Conservation (phyloP, 1,140 invertebrate genomes). For the Drosophila nannoptera region DNA sequence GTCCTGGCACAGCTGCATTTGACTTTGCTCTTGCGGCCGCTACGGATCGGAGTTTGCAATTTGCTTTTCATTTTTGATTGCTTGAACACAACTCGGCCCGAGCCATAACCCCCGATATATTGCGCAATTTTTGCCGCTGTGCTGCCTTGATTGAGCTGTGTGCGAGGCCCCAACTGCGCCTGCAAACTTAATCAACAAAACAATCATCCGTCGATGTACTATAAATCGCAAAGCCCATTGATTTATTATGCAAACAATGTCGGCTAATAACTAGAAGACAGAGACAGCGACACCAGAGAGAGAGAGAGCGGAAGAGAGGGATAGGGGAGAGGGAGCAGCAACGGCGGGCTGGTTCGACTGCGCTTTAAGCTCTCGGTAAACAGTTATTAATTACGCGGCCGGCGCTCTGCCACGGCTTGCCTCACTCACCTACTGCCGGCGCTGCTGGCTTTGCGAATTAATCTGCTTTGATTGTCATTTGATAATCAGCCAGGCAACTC, state of each 20-base stretch:
- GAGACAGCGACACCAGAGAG: background rate
- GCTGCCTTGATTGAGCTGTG: constrained; percentile 28
- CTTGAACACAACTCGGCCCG: constrained; percentile 40
- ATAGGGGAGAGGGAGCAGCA: background rate
- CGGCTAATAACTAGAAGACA: constrained; percentile 7
- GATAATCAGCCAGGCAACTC: constrained; percentile 38
- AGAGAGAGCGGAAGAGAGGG: background rate
- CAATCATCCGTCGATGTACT: constrained; percentile 50
- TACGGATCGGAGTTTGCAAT: constrained; percentile 31
- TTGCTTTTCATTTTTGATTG: constrained; percentile 1
- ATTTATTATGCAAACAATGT: constrained; percentile 72
- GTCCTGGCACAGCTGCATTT: constrained; percentile 32
- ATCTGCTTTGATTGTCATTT: constrained; percentile 73
- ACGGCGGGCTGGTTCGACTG: constrained; percentile 40
- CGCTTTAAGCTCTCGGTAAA: constrained; percentile 68
- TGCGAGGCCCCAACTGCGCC: constrained; percentile 29
- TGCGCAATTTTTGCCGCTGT: constrained; percentile 43
- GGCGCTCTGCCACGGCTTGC: constrained; percentile 53
- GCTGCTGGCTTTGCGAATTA: constrained; percentile 60
- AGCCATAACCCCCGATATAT: constrained; percentile 33
- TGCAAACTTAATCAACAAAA: constrained; percentile 65
- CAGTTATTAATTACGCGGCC: constrained; percentile 69
- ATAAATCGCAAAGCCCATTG: constrained; percentile 48
- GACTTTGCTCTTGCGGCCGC: background rate
- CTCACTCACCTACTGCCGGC: constrained; percentile 43